Evolutionary conservation across 1,140 invertebrate genomes (phyloP).

Genomic region (Drosophila tropicalis): DNA sequence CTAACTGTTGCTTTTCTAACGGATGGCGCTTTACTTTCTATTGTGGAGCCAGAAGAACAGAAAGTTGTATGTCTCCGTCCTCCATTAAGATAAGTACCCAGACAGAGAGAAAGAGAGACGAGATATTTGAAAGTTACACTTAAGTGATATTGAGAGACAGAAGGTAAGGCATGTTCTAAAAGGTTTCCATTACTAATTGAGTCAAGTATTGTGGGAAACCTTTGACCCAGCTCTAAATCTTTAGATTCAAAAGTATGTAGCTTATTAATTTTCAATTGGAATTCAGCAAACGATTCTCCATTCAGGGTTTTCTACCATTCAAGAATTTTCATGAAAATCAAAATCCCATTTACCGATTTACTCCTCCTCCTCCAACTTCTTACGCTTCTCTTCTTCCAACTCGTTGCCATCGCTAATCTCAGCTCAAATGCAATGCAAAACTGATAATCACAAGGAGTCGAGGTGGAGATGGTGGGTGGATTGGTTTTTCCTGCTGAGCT

Average conservation of each 20-base stretch:
- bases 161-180: not conserved
- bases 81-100: slow-evolving; percentile 14
- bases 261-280: slow-evolving; percentile 68
- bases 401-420: slow-evolving; percentile 61
- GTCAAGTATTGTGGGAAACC: not conserved
- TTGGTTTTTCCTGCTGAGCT: slow-evolving; percentile 24
- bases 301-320: slow-evolving; percentile 5
- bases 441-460: slow-evolving; percentile 58
- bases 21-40: slow-evolving; percentile 71
- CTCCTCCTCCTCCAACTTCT: not conserved
- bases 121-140: not conserved
- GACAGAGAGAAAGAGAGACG: not conserved
- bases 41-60: slow-evolving; percentile 58
- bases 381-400: slow-evolving; percentile 3
- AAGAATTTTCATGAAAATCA: slow-evolving; percentile 51
- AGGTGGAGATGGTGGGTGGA: not conserved
- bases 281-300: slow-evolving; percentile 31
- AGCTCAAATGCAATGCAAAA: slow-evolving; percentile 77
- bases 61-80: slow-evolving; percentile 11
- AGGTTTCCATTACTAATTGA: not conserved
- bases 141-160: not conserved
- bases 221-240: not conserved
- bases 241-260: slow-evolving; percentile 9
- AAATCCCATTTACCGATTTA: slow-evolving; percentile 56
- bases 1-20: slow-evolving; percentile 55